Percentiles rank a stretch among this genome's conserved stretches.
Evolutionary conservation across 1,140 invertebrate genomes (phyloP).

Genomic region (Sogatella furcifera): DNA sequence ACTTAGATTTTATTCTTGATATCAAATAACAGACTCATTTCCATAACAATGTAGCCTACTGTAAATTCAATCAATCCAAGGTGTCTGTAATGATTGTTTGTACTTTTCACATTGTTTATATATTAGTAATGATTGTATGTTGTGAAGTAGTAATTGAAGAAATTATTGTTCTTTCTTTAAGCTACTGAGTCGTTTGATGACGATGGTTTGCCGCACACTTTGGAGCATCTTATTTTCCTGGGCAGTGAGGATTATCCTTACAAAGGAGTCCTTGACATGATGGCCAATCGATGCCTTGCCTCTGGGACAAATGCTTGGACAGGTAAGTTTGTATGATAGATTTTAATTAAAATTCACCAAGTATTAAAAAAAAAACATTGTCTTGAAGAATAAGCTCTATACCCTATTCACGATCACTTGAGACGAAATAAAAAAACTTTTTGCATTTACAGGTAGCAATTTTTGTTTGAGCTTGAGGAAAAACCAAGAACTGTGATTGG

Average conservation of each 20-base stretch:
- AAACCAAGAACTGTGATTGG: too few species aligned
- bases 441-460: too few species aligned
- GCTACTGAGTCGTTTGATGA: conserved; percentile 85
- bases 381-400: too few species aligned
- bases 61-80: too few species aligned
- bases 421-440: too few species aligned
- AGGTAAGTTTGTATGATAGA: conserved; percentile 23
- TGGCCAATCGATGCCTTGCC: conserved; percentile 80
- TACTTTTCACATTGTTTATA: not conserved
- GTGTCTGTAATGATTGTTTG: too few species aligned
- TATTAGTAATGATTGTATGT: not conserved
- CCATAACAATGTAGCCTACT: too few species aligned
- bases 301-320: conserved; percentile 83
- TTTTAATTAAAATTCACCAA: not conserved
- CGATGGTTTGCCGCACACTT: conserved; percentile 84
- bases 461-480: too few species aligned
- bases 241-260: conserved; percentile 85
- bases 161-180: conserved; percentile 32
- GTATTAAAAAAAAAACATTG: too few species aligned
- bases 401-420: too few species aligned
- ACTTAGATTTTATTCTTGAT: too few species aligned
- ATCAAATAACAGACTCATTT: too few species aligned
- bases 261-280: conserved; percentile 76
- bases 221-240: conserved; percentile 87
- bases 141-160: not conserved